Base-by-base conservation (phyloP, 2,888 invertebrate species). In the Reticulitermes lucifugus region DNA sequence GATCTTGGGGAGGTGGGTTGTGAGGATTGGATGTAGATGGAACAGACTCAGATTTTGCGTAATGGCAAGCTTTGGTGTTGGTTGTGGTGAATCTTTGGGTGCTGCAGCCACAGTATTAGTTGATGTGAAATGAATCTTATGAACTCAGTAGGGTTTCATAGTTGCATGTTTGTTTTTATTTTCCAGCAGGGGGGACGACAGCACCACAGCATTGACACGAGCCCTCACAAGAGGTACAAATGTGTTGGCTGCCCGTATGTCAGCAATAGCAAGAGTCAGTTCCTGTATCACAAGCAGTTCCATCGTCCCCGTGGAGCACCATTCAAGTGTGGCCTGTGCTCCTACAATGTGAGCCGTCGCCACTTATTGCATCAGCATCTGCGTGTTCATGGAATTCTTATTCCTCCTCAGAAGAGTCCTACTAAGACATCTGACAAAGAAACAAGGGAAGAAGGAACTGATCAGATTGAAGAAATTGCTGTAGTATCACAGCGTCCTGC, bases 261-360 rank as follows among this genome's bases (percentile, higher is more conserved):
- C 88, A 96, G 96, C 70, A 96, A 96, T 89, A 96, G 96, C 90
- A 96, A 96, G 90, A 96, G 96, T 46, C 97, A 97, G 90, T 96
- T 94, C 90, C 93, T 95, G 89, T 96, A 97, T 89, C 97, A 97
- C 89, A 96, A 96, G 89, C 96, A 97, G 89, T 95, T 97, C 89
- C 98, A 98, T 89, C 92, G 95, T 70, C 94, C 95, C 0, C 93
- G 94, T 83, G 94, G 94, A 77, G 94, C 95, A 0, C 94, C 94
- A n/a, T 96, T 95, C 90, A 96, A 96, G 90, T 98, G 98, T 89
- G 94, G 93, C 41, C 92, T 94, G 88, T 98, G 97, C 90, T 95
- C 95, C 87, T 97, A 96, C 89, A 96, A 96, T 89, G 96, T 96
- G 14, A 95, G 95, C 84, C 96, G 96, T 89, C 92, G 95, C 87